phyloP scores from a whole-genome alignment of 1,140 invertebrate genomes.

The Macrocentrus cingulum region DNA sequence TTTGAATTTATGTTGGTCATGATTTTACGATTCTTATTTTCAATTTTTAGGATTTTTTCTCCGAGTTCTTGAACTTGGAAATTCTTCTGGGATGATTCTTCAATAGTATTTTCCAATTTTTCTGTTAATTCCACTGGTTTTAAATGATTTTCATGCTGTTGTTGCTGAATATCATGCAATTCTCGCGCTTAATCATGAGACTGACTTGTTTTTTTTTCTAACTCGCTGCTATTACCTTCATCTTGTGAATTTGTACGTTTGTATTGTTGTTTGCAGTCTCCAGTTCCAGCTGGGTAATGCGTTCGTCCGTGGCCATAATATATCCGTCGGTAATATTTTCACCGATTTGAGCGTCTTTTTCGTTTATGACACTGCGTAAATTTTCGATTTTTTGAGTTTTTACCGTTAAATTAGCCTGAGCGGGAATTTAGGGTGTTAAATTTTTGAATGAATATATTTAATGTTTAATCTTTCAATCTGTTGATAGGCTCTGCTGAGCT shows the following conservation, averaged over 20 bases:
- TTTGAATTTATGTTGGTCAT: neutral
- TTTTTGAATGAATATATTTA: constrained; percentile 45
- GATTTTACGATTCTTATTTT: neutral
- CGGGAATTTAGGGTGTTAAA: constrained; percentile 37
- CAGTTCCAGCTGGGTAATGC: constrained; percentile 42
- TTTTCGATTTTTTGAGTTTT: constrained; percentile 33
- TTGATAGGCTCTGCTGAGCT: constrained; percentile 48
- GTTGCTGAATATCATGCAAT: constrained; percentile 23
- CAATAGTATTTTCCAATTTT: neutral
- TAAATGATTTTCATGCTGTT: constrained; percentile 45
- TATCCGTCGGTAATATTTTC: constrained; percentile 36
- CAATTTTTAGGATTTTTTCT: neutral
- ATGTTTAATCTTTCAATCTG: constrained; percentile 57
- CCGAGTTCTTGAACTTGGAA: neutral
- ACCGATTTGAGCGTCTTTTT: constrained; percentile 34
- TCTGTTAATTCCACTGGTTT: constrained; percentile 30
- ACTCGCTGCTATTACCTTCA: constrained; percentile 74
- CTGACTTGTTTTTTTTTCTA: constrained; percentile 70
- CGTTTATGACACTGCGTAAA: constrained; percentile 11
- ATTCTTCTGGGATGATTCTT: neutral
- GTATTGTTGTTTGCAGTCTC: constrained; percentile 36
- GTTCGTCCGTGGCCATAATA: constrained; percentile 36
- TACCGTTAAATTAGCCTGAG: constrained; percentile 38
- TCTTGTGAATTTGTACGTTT: constrained; percentile 64
- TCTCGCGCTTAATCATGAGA: constrained; percentile 67